Conservation (phyloP, 2,113 vertebrate species). For the cat (Felis catus) region F.catus_Fca126_mat1.0 CM031420.1:102068001-102068500, state of each 20-base stretch:
- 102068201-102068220: neutral
- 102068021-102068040: neutral
- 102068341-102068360: neutral
- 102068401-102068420: neutral
- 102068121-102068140: neutral
- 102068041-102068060: neutral
- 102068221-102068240: neutral
- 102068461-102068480: neutral
- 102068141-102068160: neutral
- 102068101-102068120: neutral
- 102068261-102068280: neutral
- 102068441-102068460: neutral
- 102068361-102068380: neutral
- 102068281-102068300: neutral
- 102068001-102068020: too few relatives aligned
- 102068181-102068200: neutral
- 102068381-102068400: neutral
- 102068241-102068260: neutral
- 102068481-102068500: neutral
- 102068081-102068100: neutral
- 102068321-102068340: neutral
- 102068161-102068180: neutral
- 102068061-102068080: neutral
- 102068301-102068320: neutral
- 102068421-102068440: neutral